phyloP scores from a whole-genome alignment of 2,797 vertebrate species.

The Enteromius afrohamiltoni region DNA sequence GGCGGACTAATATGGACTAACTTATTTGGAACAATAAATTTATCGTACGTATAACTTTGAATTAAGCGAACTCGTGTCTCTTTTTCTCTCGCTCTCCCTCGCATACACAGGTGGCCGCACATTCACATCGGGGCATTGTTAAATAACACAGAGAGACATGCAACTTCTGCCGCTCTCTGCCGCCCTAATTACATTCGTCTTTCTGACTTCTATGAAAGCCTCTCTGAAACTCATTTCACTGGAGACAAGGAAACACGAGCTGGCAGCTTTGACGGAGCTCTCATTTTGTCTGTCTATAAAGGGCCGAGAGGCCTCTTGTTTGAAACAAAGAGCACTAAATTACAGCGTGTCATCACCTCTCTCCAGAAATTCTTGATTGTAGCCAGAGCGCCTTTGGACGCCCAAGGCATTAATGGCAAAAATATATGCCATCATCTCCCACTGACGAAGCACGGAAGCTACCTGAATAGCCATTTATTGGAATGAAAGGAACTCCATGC shows the following conservation, averaged over 20 bases:
- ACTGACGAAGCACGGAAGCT: constrained; percentile 17
- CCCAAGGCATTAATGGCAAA: constrained; percentile 47
- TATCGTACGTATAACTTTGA: constrained; percentile 35
- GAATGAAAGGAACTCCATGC: constrained; percentile 50
- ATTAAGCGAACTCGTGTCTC: not conserved
- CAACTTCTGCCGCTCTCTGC: constrained; percentile 39
- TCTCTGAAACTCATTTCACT: constrained; percentile 56
- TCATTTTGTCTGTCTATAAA: constrained; percentile 55
- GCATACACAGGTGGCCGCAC: not conserved
- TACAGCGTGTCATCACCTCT: constrained; percentile 56
- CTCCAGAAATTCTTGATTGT: constrained; percentile 51
- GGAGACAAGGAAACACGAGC: constrained; percentile 48
- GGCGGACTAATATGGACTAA: constrained; percentile 9
- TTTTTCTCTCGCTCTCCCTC: not conserved
- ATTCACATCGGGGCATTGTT: constrained; percentile 23
- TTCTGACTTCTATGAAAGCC: constrained; percentile 54
- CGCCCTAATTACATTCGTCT: constrained; percentile 59
- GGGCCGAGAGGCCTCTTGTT: constrained; percentile 52
- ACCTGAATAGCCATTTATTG: constrained; percentile 59
- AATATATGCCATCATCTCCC: constrained; percentile 5
- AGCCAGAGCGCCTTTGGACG: constrained; percentile 34
- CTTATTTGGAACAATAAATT: constrained; percentile 36
- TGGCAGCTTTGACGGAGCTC: constrained; percentile 46
- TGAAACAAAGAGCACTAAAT: constrained; percentile 63
- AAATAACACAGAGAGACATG: constrained; percentile 38